These are phyloP conservation scores for Hypotaenidia philippensis DNA, from an alignment of 2,797 vertebrate species.

Conservation along the genomic window DNA sequence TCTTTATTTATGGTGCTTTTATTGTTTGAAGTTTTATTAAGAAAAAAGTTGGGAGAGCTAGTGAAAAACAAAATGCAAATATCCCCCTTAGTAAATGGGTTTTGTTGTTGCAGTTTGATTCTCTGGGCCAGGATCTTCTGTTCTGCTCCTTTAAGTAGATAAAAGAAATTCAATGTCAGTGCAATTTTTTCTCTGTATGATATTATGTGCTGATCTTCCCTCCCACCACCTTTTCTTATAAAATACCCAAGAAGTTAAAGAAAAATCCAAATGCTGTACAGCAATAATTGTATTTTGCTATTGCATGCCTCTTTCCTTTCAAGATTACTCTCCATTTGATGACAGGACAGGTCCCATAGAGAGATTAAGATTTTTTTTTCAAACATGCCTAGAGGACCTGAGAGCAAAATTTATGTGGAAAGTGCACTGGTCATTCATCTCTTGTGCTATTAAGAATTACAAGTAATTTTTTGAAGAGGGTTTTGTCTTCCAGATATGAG, in stretches of 20 bases:
- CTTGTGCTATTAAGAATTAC: neutral
- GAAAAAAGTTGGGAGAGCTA: neutral
- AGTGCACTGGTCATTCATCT: fast-evolving
- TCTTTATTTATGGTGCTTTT: conserved; percentile 22
- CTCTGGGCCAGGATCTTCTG: neutral
- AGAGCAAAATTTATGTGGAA: neutral
- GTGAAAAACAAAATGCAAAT: neutral
- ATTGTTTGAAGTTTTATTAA: neutral
- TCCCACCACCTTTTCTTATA: neutral
- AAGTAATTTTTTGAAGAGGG: neutral
- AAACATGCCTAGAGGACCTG: neutral
- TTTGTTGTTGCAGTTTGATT: neutral
- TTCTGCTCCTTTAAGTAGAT: neutral
- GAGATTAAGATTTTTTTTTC: neutral
- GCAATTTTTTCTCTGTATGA: neutral
- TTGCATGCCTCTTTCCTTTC: neutral
- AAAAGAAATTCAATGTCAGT: neutral
- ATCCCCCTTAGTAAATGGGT: neutral
- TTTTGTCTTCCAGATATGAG: neutral
- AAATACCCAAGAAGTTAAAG: neutral
- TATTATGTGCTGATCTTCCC: neutral
- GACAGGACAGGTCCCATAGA: neutral
- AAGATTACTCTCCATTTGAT: neutral
- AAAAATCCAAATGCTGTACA: neutral
- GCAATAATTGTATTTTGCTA: neutral